Evolutionary conservation across 2,113 vertebrate species (phyloP), one percentile per base, ranked within the genome.

Genomic region (Redunca redunca): DNA sequence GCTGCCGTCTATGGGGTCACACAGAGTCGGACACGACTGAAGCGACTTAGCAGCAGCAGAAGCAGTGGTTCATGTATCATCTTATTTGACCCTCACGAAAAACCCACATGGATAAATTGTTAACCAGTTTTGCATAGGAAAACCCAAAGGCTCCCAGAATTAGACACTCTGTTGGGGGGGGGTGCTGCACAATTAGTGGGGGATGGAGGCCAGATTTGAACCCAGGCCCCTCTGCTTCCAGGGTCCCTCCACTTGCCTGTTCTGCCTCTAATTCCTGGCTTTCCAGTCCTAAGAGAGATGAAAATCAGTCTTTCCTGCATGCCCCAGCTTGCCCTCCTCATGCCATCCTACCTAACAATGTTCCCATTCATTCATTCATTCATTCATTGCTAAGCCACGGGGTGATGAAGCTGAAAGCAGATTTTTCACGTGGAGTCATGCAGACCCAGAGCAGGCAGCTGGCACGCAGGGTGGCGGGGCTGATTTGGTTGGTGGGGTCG

Each of bases 331-430:
- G 11, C 6, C 67, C 21, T 67, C 15, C 55, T 58, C 28, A 9
- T 40, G 21, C 33, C 46, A 12, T n/a, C 5, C 11, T 48, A 25
- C 6, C 40, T 40, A 8, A n/a, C 1, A 2, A 2, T 2, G 30
- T 21, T 87, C 13, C 15, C 60, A 46, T n/a, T 36, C 90, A 36
- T 60, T 43, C 16, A 3, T 60, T 40, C 12, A 2, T 52, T 28
- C 43, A 12, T 13, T 43, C 16, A 17, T 28, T 46, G 43, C 26
- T 53, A 78, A 85, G 15, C 53, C 15, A 16, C 4, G 0, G 46
- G 46, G 40, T 58, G 77, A 9, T 2, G 43, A 43, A n/a, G 90
- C 40, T 5, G 17, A 60, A 57, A 30, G 23, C 23, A 6, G 19
- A 48, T 40, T 88, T 33, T 80, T 26, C n/a, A 12, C 0, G 0